phyloP scores from a whole-genome alignment of 2,113 vertebrate genomes.

The Entelurus aequoreus region DNA sequence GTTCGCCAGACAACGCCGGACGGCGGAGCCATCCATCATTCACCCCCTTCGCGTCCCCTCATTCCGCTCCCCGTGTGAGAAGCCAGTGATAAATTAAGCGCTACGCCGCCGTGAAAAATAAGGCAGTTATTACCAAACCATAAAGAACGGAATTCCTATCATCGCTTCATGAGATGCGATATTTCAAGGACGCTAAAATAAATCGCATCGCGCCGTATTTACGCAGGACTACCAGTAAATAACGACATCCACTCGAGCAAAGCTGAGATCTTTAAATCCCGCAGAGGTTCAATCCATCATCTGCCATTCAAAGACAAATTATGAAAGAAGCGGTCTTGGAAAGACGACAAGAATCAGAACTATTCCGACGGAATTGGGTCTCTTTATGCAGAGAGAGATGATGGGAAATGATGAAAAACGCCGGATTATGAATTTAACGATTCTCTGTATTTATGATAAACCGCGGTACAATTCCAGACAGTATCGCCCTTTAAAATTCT shows the following conservation, averaged over 20 bases:
- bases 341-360: background rate
- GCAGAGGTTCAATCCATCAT: slow-evolving; percentile 7
- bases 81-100: slow-evolving; percentile 65
- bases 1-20: slow-evolving; percentile 51
- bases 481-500: too few relatives aligned
- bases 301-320: background rate
- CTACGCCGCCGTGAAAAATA: slow-evolving; percentile 61
- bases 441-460: too few relatives aligned
- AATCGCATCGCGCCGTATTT: slow-evolving; percentile 51
- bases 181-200: slow-evolving; percentile 52
- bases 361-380: background rate
- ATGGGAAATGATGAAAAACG: background rate
- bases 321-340: background rate
- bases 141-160: slow-evolving; percentile 61
- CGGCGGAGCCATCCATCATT: slow-evolving; percentile 68
- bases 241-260: slow-evolving; percentile 34
- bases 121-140: slow-evolving; percentile 65
- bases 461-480: too few relatives aligned
- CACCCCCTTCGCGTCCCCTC: slow-evolving; percentile 35
- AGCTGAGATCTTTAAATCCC: slow-evolving; percentile 47
- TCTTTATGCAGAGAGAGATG: too few relatives aligned
- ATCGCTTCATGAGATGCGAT: slow-evolving; percentile 50
- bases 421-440: too few relatives aligned
- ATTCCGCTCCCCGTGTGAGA: slow-evolving; percentile 29
- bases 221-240: slow-evolving; percentile 50